A percentile compares a stretch with the other conserved stretches of the same genome.
Conservation (phyloP, 2,888 invertebrate species). For the Epicampocera succincta region DNA sequence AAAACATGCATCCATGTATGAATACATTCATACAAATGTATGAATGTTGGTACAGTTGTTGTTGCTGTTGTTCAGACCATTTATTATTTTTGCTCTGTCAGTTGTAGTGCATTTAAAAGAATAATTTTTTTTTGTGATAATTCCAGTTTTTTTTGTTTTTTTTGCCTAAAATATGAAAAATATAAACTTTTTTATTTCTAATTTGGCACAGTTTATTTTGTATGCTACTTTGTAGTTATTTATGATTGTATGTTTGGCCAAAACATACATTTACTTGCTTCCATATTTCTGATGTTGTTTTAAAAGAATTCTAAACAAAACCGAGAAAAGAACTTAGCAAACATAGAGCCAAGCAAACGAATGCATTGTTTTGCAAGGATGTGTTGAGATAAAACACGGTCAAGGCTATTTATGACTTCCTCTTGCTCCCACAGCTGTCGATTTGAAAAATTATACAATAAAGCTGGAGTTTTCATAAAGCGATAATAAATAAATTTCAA, state of each 20-base stretch:
- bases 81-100: conserved; percentile 62
- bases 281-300: neutral
- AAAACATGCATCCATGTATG: neutral
- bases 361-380: conserved; percentile 36
- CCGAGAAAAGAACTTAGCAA: neutral
- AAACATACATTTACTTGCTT: neutral
- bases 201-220: conserved; percentile 61
- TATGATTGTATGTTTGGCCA: conserved; percentile 17
- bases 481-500: conserved; percentile 58
- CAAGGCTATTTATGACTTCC: conserved; percentile 53
- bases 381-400: conserved; percentile 59
- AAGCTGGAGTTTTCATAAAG: conserved; percentile 25
- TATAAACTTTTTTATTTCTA: conserved; percentile 31
- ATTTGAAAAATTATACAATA: conserved; percentile 48
- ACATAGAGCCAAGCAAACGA: neutral
- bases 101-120: conserved; percentile 56
- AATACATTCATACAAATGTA: neutral
- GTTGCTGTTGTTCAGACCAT: conserved; percentile 51
- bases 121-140: conserved; percentile 32
- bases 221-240: conserved; percentile 57
- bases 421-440: conserved; percentile 43
- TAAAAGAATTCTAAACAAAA: conserved; percentile 26
- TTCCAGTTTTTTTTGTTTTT: conserved; percentile 27
- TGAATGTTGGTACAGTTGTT: neutral
- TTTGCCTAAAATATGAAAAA: conserved; percentile 32